Evolutionary conservation across 2,797 vertebrate genomes (phyloP).

Genomic region (Poeciliopsis turneri): DNA sequence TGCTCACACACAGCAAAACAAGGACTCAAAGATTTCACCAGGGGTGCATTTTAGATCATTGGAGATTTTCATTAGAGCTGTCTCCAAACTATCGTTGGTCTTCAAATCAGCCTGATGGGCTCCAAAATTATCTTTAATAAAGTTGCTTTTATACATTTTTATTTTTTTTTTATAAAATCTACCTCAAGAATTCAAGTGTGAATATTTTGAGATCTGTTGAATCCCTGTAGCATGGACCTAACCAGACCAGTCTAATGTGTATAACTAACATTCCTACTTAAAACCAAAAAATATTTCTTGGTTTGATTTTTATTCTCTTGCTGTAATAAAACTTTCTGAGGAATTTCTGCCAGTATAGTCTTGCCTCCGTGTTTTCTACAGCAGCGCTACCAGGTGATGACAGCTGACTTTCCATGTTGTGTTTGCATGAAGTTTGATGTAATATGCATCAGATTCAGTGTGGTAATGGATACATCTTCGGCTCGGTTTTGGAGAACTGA

Average conservation of each 20-base stretch:
- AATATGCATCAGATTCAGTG: conserved; percentile 36
- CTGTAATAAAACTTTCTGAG: conserved; percentile 12
- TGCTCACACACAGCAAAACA: background rate
- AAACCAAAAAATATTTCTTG: background rate
- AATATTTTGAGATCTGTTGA: background rate
- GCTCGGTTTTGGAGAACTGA: conserved; percentile 29
- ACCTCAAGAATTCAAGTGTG: background rate
- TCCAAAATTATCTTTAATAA: background rate
- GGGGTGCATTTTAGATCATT: background rate
- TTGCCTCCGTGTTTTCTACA: conserved; percentile 31
- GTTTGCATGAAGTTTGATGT: conserved; percentile 32
- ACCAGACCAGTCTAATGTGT: background rate
- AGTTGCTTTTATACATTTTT: background rate
- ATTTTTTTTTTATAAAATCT: background rate
- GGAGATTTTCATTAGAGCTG: background rate
- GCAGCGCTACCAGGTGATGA: conserved; percentile 25
- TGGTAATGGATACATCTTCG: conserved; percentile 40
- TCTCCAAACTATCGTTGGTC: background rate
- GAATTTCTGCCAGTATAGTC: conserved; percentile 6
- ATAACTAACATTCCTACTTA: background rate
- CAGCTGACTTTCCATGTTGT: conserved; percentile 28
- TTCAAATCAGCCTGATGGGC: background rate
- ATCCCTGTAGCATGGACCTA: background rate
- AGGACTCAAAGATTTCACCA: background rate
- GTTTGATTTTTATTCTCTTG: conserved; percentile 6